Evolutionary conservation across 2,797 vertebrate genomes (phyloP).

Genomic region (Anableps anableps): DNA sequence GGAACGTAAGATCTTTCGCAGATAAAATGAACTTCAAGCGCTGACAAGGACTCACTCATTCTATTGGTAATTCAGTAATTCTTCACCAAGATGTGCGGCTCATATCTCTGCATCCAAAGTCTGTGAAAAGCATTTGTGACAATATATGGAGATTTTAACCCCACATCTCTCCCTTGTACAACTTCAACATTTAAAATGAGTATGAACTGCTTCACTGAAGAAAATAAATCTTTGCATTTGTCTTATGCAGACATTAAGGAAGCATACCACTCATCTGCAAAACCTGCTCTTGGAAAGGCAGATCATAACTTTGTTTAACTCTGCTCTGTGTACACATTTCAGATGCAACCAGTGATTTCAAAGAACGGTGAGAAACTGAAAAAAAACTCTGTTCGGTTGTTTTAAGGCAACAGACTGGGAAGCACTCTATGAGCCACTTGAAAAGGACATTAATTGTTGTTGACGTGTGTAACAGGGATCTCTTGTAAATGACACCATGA

Average conservation of each 20-base stretch:
- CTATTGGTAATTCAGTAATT: neutral
- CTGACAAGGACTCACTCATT: neutral
- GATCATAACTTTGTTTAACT: neutral
- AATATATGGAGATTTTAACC: neutral
- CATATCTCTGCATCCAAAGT: neutral
- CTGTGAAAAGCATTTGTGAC: neutral
- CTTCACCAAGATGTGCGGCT: too few species aligned
- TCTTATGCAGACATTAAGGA: neutral
- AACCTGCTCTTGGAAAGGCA: neutral
- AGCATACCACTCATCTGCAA: neutral
- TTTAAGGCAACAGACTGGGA: too few species aligned
- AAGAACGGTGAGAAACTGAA: neutral
- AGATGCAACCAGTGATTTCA: neutral
- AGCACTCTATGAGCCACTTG: neutral
- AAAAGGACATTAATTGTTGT: neutral
- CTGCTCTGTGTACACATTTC: neutral
- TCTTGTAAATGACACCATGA: too few species aligned
- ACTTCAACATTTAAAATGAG: neutral
- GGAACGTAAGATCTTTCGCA: neutral
- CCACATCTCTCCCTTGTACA: neutral
- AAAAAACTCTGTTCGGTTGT: too few species aligned
- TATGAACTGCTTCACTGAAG: neutral
- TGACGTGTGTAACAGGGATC: too few species aligned
- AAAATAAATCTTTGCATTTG: neutral
- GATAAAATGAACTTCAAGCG: neutral